Base-by-base conservation (phyloP, 30 jellyfish, hydroid and myxozoan species). In the Aurelia sp. region DNA sequence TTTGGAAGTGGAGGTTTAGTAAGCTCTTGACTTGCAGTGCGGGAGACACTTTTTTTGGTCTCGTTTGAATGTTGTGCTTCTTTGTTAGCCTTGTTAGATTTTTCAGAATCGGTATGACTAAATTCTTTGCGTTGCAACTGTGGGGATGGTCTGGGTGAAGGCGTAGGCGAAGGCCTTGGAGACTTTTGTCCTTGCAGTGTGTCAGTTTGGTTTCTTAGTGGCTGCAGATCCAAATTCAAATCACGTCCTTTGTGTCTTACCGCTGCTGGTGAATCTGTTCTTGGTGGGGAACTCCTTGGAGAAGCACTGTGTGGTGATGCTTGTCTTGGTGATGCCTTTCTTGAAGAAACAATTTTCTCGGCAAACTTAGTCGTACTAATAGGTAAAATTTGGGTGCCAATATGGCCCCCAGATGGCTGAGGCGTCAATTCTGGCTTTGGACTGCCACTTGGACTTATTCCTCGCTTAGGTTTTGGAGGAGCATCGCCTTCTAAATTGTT, bases 1-100 rank as follows among this genome's bases (percentile, higher is more conserved):
- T 15, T 11, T 9, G 93, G 93, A 20, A 72, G 37, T 44, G 86
- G 87, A 6, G 93, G 93, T 35, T 73, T 84, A 17, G 80, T 23
- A 2, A 71, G 37, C 30, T 72, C 63, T 61, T 67, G 19, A 23
- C 47, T 35, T 40, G 30, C 0, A 37, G 47, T 58, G 7, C 74
- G 76, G 1, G 68, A 18, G 50, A 69, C 86, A 71, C 37, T 70
- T 41, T 61, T 3, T 16, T 47, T 37, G 18, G 63, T 3, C 9
- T 76, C 78, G 2, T 13, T 62, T 35, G 60, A 37, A 35, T 15
- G 23, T 19, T 30, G 0, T 37, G 63, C 19, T 44, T 51, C 22
- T 30, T 74, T 6, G 19, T 15, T 3, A 69, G 4, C 20, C 59
- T 57, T 77, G 13, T 77, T 61, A 48, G 37, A 41, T 22, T 69